Evolutionary conservation across 1,140 invertebrate genomes (phyloP), one percentile per base, ranked within the genome.

Genomic region (Anastrepha ludens): DNA sequence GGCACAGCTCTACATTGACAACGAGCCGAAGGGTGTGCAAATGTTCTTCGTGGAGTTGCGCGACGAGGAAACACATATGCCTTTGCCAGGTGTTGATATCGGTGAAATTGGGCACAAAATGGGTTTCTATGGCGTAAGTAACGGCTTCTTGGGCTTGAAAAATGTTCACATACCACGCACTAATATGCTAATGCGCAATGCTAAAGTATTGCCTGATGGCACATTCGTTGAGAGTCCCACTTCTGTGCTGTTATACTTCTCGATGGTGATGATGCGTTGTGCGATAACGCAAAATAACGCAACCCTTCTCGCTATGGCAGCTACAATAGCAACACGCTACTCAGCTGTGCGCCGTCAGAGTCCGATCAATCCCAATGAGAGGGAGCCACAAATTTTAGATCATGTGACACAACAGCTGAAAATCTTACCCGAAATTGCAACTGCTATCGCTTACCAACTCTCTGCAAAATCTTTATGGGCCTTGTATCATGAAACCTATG

Each of bases 81-180:
- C 98, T 0, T 90, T 99, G 64, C 95, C 96, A 87, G 98, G 98
- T 20, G 96, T 99, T 65, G 97, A 96, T 91, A 96, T 99, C 78
- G 98, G 98, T 17, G 98, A 99, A 94, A 99, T 99, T 90, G 98
- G 98, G 5, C 96, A 97, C 70, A 99, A 99, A 93, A 94, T 99
- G 89, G 98, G 98, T 62, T 97, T 98, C 95, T 97, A 97, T 91
- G 95, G 95, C 2, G 96, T 96, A 5, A 99, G 99, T 92, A 99
- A 99, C 94, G 98, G 98, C 0, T 99, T 96, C 93, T 94, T 99
- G 0, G 96, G 97, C 9, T 96, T 99, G 87, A 95, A 98, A 62
- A 94, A 98, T 89, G 96, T 98, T 7, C 94, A 97, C 90, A 98
- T 99, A 94, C 98, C 98, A 0, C 94, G 97, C 85, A 95, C 95